Evolutionary conservation across 2,113 vertebrate genomes (phyloP).

Genomic region (Planiliza haematocheilus): DNA sequence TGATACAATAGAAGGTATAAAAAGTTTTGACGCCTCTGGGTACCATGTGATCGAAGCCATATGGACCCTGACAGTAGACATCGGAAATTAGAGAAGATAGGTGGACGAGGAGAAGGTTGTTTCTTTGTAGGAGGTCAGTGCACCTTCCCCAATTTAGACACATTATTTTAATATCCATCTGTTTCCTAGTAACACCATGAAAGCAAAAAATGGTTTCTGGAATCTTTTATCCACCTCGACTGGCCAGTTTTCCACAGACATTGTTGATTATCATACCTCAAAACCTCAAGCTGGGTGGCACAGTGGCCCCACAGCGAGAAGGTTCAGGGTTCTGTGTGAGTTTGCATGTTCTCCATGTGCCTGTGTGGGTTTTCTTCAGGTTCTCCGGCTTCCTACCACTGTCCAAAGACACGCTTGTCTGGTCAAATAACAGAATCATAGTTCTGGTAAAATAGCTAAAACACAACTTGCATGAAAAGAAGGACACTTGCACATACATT

Average conservation of each 20-base stretch:
- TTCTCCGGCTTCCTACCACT: too few relatives aligned
- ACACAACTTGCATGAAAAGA: too few relatives aligned
- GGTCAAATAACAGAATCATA: too few relatives aligned
- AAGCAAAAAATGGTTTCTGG: background rate
- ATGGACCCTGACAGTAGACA: conserved; percentile 13
- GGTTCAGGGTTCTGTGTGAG: too few relatives aligned
- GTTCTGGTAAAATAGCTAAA: too few relatives aligned
- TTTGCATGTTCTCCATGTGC: too few relatives aligned
- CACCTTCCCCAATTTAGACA: background rate
- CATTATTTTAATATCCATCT: conserved; percentile 18
- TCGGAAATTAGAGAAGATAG: conserved; percentile 15
- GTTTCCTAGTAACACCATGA: conserved; percentile 9
- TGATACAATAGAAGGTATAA: conserved; percentile 7
- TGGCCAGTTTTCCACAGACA: background rate
- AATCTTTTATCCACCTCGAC: background rate
- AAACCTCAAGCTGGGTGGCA: too few relatives aligned
- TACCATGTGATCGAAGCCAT: conserved; percentile 33
- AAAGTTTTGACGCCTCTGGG: conserved; percentile 14
- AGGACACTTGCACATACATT: too few relatives aligned
- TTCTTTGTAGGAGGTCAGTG: conserved; percentile 13
- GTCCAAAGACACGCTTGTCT: too few relatives aligned
- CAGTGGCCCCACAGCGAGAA: too few relatives aligned
- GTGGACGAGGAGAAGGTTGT: background rate
- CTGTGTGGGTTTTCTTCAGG: too few relatives aligned
- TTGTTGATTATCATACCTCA: background rate